Evolutionary conservation across 2,888 invertebrate species (phyloP).

Genomic region (Tuta absoluta): DNA sequence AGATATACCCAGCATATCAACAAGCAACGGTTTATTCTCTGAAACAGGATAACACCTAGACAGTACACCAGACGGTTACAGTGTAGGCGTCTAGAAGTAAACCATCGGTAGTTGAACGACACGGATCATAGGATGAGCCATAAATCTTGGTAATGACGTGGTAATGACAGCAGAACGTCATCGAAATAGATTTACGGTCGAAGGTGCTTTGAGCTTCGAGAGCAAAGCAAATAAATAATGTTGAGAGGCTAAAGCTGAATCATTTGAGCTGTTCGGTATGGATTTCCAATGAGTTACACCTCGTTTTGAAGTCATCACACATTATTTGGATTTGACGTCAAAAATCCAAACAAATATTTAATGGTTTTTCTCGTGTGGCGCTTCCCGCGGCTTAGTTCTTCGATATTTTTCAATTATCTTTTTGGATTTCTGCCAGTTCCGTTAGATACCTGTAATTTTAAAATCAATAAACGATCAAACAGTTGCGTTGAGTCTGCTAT

Average conservation of each 20-base stretch:
- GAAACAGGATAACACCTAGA: conserved; percentile 4
- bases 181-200: conserved; percentile 8
- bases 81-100: not conserved
- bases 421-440: not conserved
- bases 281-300: not conserved
- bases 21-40: no score
- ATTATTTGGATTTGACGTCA: no score
- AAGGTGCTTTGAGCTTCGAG: not conserved
- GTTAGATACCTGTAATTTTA: conserved; percentile 7
- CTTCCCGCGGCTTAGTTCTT: not conserved
- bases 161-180: conserved; percentile 2
- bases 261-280: not conserved
- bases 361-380: no score
- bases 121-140: not conserved
- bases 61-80: conserved; percentile 8
- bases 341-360: no score
- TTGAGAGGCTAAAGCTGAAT: not conserved
- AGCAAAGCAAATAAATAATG: conserved; percentile 5
- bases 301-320: no score
- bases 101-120: not conserved
- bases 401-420: not conserved
- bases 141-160: not conserved
- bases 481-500: not conserved
- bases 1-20: no score
- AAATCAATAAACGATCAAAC: conserved; percentile 1